Conservation (phyloP, 1,140 invertebrate species). For the Manduca sexta region DNA sequence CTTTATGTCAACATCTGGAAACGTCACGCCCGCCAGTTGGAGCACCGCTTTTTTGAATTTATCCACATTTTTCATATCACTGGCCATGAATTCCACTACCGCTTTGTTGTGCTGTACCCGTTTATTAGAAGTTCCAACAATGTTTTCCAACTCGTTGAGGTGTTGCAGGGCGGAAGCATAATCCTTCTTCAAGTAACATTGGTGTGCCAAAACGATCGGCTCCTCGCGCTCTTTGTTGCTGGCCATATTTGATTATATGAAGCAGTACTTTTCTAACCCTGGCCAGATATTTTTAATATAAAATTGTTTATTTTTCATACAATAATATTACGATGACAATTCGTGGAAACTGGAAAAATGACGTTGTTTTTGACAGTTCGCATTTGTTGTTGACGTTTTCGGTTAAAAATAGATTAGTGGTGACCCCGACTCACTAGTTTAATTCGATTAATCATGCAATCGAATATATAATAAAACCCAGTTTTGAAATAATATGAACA, state of each 20-base stretch:
- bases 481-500: no score
- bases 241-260: constrained; percentile 23
- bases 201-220: constrained; percentile 43
- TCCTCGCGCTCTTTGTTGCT: constrained; percentile 43
- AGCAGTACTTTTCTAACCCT: neutral
- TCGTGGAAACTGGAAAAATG: no score
- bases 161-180: constrained; percentile 45
- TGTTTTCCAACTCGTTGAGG: constrained; percentile 50
- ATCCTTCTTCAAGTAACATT: constrained; percentile 53
- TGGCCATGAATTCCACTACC: constrained; percentile 49
- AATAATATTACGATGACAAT: neutral
- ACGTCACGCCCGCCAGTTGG: constrained; percentile 76
- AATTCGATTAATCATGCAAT: no score
- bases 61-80: constrained; percentile 80
- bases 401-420: no score
- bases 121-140: constrained; percentile 43
- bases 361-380: no score
- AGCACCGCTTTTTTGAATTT: constrained; percentile 80
- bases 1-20: constrained; percentile 60
- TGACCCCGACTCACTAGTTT: no score
- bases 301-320: neutral
- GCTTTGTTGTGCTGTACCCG: constrained; percentile 61
- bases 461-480: no score
- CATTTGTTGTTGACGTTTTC: no score
- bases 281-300: constrained; percentile 1